Percentiles rank a stretch among this genome's conserved stretches.
Evolutionary conservation across 92 coral and sea anemone species (phyloP).

Genomic region (Metridium senile): DNA sequence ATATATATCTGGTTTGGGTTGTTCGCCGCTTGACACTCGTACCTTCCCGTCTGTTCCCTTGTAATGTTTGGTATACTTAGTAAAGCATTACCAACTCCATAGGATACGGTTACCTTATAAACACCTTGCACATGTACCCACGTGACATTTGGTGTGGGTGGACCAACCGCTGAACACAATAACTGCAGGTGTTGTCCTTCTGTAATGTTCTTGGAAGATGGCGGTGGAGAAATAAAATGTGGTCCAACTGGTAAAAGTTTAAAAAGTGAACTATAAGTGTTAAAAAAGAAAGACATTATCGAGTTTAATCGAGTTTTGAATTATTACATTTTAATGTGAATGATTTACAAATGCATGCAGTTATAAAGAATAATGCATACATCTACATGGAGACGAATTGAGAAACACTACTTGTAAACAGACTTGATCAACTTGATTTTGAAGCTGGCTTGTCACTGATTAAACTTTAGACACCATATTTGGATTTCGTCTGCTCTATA

Average conservation of each 20-base stretch:
- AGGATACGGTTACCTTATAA: neutral
- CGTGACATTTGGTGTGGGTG: neutral
- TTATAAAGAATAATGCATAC: no score
- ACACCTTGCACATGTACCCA: neutral
- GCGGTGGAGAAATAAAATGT: neutral
- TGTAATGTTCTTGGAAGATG: neutral
- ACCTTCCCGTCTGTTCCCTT: neutral
- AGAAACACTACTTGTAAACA: no score
- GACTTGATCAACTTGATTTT: no score
- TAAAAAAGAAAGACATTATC: no score
- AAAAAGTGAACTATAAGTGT: neutral
- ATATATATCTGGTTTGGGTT: neutral
- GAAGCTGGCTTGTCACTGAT: no score
- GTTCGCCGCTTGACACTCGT: neutral
- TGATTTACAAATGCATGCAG: no score
- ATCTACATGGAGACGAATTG: no score
- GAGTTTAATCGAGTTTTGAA: no score
- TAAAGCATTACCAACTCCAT: neutral
- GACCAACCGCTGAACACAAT: constrained; percentile 1
- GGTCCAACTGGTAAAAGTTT: neutral
- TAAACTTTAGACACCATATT: no score
- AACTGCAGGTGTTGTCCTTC: neutral
- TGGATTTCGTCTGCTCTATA: no score
- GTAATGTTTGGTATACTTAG: neutral
- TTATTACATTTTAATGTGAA: no score